phyloP scores from a whole-genome alignment of 2,113 vertebrate species.

The Zosterops lateralis region DNA sequence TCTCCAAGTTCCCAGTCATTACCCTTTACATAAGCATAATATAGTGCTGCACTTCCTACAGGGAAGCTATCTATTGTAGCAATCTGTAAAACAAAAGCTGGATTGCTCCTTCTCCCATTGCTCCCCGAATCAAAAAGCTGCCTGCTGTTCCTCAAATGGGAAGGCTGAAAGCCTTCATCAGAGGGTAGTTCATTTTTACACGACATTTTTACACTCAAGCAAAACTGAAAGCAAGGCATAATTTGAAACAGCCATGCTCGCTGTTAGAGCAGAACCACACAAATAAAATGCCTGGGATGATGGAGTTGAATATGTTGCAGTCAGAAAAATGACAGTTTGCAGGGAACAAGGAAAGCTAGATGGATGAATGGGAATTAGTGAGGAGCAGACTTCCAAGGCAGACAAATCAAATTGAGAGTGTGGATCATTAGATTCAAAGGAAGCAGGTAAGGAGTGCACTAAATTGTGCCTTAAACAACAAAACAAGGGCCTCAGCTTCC shows the following conservation, averaged over 20 bases:
- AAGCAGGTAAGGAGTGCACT: neutral
- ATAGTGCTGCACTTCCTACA: slow-evolving; percentile 12
- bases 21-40: slow-evolving; percentile 54
- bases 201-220: slow-evolving; percentile 1
- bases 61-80: slow-evolving; percentile 46
- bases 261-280: neutral
- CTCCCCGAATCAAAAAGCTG: neutral
- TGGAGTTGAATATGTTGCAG: neutral
- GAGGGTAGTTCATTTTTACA: slow-evolving; percentile 16
- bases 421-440: neutral
- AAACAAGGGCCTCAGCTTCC: neutral
- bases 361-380: neutral
- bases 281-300: slow-evolving; percentile 38
- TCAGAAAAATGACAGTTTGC: slow-evolving; percentile 25
- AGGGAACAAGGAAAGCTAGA: neutral
- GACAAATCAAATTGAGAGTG: neutral
- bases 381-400: neutral
- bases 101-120: slow-evolving; percentile 34
- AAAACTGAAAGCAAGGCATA: slow-evolving; percentile 36
- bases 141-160: slow-evolving; percentile 42
- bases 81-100: slow-evolving; percentile 59
- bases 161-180: slow-evolving; percentile 43
- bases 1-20: slow-evolving; percentile 54
- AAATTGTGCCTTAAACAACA: neutral
- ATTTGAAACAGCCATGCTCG: slow-evolving; percentile 26